Base-by-base conservation (phyloP, 2,888 invertebrate species). In the Rhopalosiphum nymphaeae region DNA sequence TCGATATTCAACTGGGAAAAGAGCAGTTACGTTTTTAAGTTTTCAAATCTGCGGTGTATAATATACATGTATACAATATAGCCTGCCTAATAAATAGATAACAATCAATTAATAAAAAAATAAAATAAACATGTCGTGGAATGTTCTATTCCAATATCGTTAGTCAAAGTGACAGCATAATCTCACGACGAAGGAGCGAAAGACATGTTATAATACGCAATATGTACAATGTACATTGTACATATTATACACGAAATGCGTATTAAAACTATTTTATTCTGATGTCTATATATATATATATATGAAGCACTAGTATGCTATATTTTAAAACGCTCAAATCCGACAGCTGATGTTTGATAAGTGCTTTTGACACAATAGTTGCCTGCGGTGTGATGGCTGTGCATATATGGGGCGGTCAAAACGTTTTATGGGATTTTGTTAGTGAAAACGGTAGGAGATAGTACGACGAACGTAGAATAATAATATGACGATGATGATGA, bases 331-430 rank as follows among this genome's bases (percentile, higher is more conserved):
- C 78, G 78, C 2, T 78, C 78, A 7, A 78, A 78, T 36, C 2
- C 36, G 78, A 78, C 78, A 78, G 78, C 78, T 78, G 78, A 42
- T 78, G 36, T 78, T 36, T 78, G 78, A 78, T 78, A 78, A 78
- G 78, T 78, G 78, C 36, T 78, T 78, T 78, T 36, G 78, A 78
- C 78, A 78, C 78, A 36, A 78, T 42, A 78, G 78, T 36, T 78
- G 78, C 36, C 78, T 21, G 36, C 36, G n/a, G n/a, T 67, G 67
- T n/a, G 53, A 53, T 53, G 67, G 67, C 67, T n/a, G 67, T 16
- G 5, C 67, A 61, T 26, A 61, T 7, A 10, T 3, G 61, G 61
- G 26, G 61, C 29, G 36, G 78, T 78, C 78, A 78, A 78, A 78
- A 78, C 78, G 78, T 78, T 78, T 36, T 21, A 21, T 78, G 78